Conservation (phyloP, 2,797 vertebrate species). For the Acipenser oxyrinchus region DNA sequence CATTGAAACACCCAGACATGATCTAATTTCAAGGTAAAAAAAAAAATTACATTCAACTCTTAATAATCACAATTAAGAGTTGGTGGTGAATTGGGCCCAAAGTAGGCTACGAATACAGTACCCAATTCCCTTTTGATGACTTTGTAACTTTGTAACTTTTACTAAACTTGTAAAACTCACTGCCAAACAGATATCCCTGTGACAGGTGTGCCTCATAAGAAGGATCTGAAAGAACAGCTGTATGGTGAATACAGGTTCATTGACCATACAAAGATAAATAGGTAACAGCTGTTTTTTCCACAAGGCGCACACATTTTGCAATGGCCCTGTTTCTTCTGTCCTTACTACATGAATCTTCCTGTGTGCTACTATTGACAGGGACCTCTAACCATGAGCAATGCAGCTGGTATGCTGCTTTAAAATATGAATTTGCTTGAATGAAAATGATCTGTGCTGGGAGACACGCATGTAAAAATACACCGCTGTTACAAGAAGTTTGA, state of each 20-base stretch:
- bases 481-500: too few relatives aligned
- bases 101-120: too few relatives aligned
- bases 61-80: too few relatives aligned
- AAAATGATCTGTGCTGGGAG: too few relatives aligned
- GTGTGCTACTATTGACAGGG: conserved; percentile 40
- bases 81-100: too few relatives aligned
- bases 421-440: neutral
- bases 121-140: too few relatives aligned
- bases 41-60: too few relatives aligned
- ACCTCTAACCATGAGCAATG: neutral
- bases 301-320: conserved; percentile 49
- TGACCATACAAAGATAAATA: conserved; percentile 72
- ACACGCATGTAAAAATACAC: too few relatives aligned
- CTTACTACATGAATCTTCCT: conserved; percentile 32
- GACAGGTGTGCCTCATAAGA: conserved; percentile 64
- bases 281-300: conserved; percentile 70
- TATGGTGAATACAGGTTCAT: conserved; percentile 56
- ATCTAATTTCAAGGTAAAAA: too few relatives aligned
- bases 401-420: neutral
- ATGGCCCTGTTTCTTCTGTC: conserved; percentile 38
- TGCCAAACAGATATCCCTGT: conserved; percentile 25
- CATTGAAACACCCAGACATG: too few relatives aligned
- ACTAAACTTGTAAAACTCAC: neutral
- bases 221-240: conserved; percentile 59
- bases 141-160: conserved; percentile 18